Percentiles rank a stretch among this genome's conserved stretches.
Conservation (phyloP, 1,140 invertebrate species). For the Cydia splendana region DNA sequence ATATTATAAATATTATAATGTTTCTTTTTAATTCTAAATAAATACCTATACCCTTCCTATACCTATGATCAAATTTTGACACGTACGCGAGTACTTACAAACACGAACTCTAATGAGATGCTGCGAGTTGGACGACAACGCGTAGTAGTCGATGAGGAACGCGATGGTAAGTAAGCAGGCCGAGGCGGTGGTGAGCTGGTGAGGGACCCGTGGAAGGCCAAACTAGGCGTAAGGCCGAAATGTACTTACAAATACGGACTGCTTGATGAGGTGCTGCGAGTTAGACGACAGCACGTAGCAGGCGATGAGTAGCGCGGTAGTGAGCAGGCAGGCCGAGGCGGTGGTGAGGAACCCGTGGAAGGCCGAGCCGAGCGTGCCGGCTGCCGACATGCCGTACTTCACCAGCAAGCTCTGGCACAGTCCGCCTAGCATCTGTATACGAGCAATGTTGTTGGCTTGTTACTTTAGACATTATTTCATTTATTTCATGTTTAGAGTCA, state of each 20-base stretch:
- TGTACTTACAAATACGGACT: slow-evolving; percentile 89
- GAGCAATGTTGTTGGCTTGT: slow-evolving; percentile 30
- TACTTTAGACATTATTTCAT: neutral
- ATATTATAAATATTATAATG: too few species aligned
- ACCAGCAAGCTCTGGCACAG: slow-evolving; percentile 88
- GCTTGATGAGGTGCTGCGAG: slow-evolving; percentile 85
- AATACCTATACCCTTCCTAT: too few species aligned
- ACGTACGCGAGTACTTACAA: slow-evolving; percentile 81
- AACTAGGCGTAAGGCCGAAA: neutral
- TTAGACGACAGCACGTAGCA: slow-evolving; percentile 89
- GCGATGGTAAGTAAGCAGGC: slow-evolving; percentile 78
- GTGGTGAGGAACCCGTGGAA: slow-evolving; percentile 89
- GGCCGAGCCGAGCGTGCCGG: slow-evolving; percentile 84
- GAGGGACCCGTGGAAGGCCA: slow-evolving; percentile 84
- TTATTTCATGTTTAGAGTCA: too few species aligned
- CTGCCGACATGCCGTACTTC: slow-evolving; percentile 85
- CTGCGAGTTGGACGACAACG: slow-evolving; percentile 87
- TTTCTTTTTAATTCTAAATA: too few species aligned
- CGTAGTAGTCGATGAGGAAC: slow-evolving; percentile 86
- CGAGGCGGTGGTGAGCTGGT: slow-evolving; percentile 86
- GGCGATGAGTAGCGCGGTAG: slow-evolving; percentile 84
- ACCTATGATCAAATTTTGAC: too few species aligned
- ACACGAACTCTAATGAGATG: slow-evolving; percentile 87
- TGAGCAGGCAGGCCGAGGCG: slow-evolving; percentile 86
- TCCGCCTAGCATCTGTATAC: slow-evolving; percentile 83